These are phyloP conservation scores for Istiophorus platypterus DNA, from an alignment of 2,113 vertebrate genomes.

Conservation along the genomic window DNA sequence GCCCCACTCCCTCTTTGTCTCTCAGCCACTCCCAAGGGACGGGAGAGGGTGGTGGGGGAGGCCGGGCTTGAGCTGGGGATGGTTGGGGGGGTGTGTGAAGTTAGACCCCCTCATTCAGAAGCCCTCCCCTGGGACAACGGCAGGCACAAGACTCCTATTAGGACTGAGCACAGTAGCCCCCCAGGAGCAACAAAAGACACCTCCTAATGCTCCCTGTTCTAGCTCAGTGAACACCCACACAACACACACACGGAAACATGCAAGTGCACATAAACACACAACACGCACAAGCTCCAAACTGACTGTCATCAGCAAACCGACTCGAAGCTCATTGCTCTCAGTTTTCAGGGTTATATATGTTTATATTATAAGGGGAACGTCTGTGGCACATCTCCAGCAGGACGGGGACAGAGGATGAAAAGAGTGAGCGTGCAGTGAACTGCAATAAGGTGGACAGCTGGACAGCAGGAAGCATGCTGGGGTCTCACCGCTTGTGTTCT, in stretches of 20 bases:
- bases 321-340: conserved; percentile 66
- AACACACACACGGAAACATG: conserved; percentile 63
- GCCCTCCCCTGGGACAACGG: conserved; percentile 82
- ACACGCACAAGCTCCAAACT: conserved; percentile 63
- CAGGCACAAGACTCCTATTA: conserved; percentile 88
- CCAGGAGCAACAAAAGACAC: conserved; percentile 85
- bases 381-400: conserved; percentile 55
- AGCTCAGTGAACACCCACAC: conserved; percentile 75
- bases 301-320: conserved; percentile 59
- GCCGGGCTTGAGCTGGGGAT: conserved; percentile 73
- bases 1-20: conserved; percentile 87
- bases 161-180: conserved; percentile 83
- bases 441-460: conserved; percentile 84
- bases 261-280: conserved; percentile 65
- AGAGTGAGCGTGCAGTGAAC: conserved; percentile 72
- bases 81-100: conserved; percentile 70
- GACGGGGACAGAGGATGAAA: conserved; percentile 38
- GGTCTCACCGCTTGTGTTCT: conserved; percentile 65
- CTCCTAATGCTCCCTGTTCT: conserved; percentile 83
- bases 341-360: conserved; percentile 49
- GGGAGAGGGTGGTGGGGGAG: conserved; percentile 78
- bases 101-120: conserved; percentile 86
- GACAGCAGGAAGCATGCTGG: conserved; percentile 76
- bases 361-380: conserved; percentile 43
- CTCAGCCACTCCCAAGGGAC: conserved; percentile 82